Conservation (phyloP, 2,113 vertebrate species). For the Drymodes brunneopygia region DNA sequence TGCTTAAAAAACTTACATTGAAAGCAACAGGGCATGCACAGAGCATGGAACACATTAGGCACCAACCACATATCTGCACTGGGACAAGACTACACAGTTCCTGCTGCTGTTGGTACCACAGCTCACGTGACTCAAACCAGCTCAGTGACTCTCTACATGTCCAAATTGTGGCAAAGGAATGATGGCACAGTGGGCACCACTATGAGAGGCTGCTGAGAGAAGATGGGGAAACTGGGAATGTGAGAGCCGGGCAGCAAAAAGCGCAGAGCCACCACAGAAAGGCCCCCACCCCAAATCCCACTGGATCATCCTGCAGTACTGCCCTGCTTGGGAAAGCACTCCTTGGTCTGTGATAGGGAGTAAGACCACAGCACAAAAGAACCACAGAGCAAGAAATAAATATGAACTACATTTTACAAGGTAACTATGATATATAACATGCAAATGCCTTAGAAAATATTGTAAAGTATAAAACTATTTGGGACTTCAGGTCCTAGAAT, state of each 20-base stretch:
- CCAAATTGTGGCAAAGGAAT: not conserved
- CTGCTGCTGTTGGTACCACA: not conserved
- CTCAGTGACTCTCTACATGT: rapidly evolving
- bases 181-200: not conserved
- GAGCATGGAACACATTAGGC: not conserved
- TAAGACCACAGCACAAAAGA: not conserved
- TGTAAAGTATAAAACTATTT: not conserved
- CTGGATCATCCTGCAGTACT: not conserved
- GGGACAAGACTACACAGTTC: not conserved
- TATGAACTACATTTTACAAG: not conserved
- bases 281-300: not conserved
- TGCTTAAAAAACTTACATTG: not conserved
- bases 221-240: not conserved
- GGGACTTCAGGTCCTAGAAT: not conserved
- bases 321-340: not conserved
- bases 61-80: not conserved
- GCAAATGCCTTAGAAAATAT: not conserved
- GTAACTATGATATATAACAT: not conserved
- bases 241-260: not conserved
- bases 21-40: not conserved
- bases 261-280: not conserved
- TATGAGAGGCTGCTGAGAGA: not conserved
- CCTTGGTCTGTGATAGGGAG: not conserved
- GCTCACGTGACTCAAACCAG: not conserved
- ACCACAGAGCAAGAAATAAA: not conserved